Evolutionary conservation across 2,888 invertebrate genomes (phyloP), one percentile per base, ranked within the genome.

Genomic region (Euplexia lucipara): DNA sequence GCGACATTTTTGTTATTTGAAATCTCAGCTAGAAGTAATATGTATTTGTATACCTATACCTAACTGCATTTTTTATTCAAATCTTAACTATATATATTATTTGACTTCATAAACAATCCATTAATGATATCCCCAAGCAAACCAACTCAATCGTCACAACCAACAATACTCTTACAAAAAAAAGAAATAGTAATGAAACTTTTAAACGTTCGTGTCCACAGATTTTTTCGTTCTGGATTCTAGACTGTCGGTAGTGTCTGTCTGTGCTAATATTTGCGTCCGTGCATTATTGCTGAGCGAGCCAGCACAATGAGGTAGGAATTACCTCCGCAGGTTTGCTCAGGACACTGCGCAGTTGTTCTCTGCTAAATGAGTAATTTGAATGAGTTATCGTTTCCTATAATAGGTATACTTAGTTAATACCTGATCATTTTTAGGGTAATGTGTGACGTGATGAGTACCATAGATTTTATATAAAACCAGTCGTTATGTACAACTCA

Each of bases 211-310:
- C 52, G 26, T 81, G 70, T 89, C 86, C 84, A 86, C 83, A 70
- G 79, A 70, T 89, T 89, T 89, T 90, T 91, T 90, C 82, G 82
- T 89, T 87, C 88, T 84, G 84, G 77, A 34, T 48, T 34, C 48
- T 18, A 60, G 69, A 80, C 81, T 70, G 84, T 84, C 83, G 82
- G 82, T 82, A 79, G 87, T 86, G 91, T 91, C 92, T 93, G 91
- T 87, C 90, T 90, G 90, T 81, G 91, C 92, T 91, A 95, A 95
- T 95, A 94, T 95, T 95, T 94, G 86, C 91, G 77, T 85, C 81
- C 83, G 91, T 90, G 88, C 94, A 93, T 94, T 95, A 94, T 94
- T 94, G 90, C 92, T 89, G 89, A 85, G 84, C 85, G 82, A 57
- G 86, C 86, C 76, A 74, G 88, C 84, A 91, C 92, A 92, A 92